Percentiles rank a stretch among this genome's conserved stretches.
Evolutionary conservation across 2,113 vertebrate species (phyloP).

Genomic region (rabbit (Oryctolagus cuniculus)): DNA sequence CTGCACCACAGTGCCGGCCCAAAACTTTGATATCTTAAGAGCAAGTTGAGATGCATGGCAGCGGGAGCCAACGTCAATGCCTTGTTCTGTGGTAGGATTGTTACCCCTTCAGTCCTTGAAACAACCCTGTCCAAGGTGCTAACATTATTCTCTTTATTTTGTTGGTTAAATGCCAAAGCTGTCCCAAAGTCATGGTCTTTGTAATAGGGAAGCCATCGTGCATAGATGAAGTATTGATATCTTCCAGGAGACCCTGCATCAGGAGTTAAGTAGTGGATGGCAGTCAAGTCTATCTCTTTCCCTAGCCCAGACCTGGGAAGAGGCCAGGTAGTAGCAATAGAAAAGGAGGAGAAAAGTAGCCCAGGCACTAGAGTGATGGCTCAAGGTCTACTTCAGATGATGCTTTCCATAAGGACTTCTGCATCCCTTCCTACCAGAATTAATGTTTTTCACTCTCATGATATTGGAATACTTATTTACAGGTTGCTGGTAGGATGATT

Average conservation of each 20-base stretch:
- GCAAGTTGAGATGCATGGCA: background rate
- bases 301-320: background rate
- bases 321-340: background rate
- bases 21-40: background rate
- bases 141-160: background rate
- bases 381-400: background rate
- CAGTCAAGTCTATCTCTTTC: too few species aligned
- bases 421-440: background rate
- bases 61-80: fast-evolving
- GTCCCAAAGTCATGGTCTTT: background rate
- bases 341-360: background rate
- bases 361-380: background rate
- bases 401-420: background rate
- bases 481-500: background rate
- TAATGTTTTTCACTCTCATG: background rate
- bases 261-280: background rate
- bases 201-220: background rate
- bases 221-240: background rate
- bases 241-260: background rate
- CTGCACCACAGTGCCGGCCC: too few species aligned
- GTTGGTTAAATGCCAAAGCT: background rate
- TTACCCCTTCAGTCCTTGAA: background rate
- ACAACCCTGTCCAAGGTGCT: background rate
- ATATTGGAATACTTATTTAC: background rate
- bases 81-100: fast-evolving